Evolutionary conservation across 92 coral and sea anemone species (phyloP).

Genomic region (Porites evermanni): DNA sequence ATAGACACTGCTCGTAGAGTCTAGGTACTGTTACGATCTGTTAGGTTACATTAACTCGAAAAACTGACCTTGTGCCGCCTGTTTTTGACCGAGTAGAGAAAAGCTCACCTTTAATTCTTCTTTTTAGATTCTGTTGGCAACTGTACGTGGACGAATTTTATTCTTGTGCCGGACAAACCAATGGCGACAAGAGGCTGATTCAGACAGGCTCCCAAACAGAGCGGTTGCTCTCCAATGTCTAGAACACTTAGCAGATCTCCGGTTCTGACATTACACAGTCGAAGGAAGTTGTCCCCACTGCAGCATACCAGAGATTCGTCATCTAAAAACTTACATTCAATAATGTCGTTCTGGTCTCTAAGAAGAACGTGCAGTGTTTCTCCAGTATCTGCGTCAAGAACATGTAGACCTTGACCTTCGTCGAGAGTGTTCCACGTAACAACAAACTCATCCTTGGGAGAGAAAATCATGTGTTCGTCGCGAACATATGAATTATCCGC

Average conservation of each 20-base stretch:
- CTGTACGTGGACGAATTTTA: constrained; percentile 3
- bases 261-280: neutral
- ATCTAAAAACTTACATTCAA: constrained; percentile 16
- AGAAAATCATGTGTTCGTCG: too few relatives aligned
- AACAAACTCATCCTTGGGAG: neutral
- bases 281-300: constrained; percentile 8
- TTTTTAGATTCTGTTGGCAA: constrained; percentile 1
- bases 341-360: neutral
- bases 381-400: constrained; percentile 3
- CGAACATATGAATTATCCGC: too few relatives aligned
- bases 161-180: neutral
- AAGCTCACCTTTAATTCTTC: neutral
- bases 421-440: too few relatives aligned
- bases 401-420: constrained; percentile 1
- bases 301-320: constrained; percentile 1
- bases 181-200: constrained; percentile 8
- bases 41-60: too few relatives aligned
- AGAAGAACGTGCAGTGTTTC: neutral
- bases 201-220: constrained; percentile 11
- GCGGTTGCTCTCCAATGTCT: constrained; percentile 1
- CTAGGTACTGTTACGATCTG: too few relatives aligned
- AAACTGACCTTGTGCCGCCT: too few relatives aligned
- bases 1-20: too few relatives aligned
- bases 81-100: too few relatives aligned
- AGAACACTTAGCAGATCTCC: neutral